Percentiles rank a stretch among this genome's conserved stretches.
These are phyloP conservation scores for Unio delphinus DNA, from an alignment of 2,888 invertebrate genomes.

Conservation along the genomic window DNA sequence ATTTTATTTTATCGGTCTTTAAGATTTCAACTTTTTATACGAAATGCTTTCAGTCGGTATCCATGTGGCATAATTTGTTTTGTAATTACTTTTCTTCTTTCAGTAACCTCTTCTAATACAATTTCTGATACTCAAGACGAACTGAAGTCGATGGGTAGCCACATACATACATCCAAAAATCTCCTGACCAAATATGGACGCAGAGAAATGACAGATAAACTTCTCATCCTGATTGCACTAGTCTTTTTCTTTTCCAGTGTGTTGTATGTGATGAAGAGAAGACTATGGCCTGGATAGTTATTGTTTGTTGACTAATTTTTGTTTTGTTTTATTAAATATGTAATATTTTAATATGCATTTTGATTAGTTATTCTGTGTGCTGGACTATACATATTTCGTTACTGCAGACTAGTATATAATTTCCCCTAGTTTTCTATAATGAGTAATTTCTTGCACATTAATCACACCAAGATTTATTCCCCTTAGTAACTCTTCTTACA, in stretches of 20 bases:
- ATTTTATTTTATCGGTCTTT: too few relatives aligned
- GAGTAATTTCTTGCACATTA: too few relatives aligned
- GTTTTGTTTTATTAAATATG: conserved; percentile 1
- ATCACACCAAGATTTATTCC: too few relatives aligned
- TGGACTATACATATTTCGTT: too few relatives aligned
- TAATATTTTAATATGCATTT: too few relatives aligned
- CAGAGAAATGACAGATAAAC: conserved; percentile 95
- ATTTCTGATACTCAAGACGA: conserved; percentile 75
- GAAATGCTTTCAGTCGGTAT: neutral
- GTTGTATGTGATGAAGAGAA: conserved; percentile 91
- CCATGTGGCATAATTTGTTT: neutral
- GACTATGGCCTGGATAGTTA: conserved; percentile 70
- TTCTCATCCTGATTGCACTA: conserved; percentile 76
- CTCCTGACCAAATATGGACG: conserved; percentile 93
- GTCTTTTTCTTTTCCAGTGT: conserved; percentile 81
- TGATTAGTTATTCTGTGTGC: too few relatives aligned
- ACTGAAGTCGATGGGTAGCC: conserved; percentile 87
- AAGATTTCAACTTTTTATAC: too few relatives aligned
- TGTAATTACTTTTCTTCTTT: conserved; percentile 14
- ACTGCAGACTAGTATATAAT: too few relatives aligned
- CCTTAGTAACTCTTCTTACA: too few relatives aligned
- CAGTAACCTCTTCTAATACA: conserved; percentile 64
- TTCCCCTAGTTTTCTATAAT: too few relatives aligned
- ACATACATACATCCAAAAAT: conserved; percentile 90
- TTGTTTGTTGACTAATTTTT: neutral